Percentiles rank a stretch among this genome's conserved stretches.
Evolutionary conservation across 1,140 invertebrate species (phyloP).

Genomic region (Copidosoma floridanum): DNA sequence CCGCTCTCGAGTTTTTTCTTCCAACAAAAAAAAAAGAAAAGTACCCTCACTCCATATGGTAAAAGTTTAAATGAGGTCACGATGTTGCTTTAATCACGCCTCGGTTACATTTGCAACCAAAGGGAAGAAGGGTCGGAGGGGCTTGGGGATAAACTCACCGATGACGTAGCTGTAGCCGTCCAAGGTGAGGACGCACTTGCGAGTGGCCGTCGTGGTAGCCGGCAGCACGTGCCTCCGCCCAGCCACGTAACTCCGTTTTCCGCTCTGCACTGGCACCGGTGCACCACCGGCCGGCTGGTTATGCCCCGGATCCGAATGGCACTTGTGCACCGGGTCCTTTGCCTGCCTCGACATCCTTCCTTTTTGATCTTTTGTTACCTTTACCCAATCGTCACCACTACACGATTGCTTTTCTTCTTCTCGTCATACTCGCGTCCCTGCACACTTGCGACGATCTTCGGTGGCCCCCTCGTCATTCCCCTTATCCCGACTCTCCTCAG

Average conservation of each 20-base stretch:
- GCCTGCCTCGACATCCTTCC: slow-evolving; percentile 49
- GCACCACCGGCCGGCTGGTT: neutral
- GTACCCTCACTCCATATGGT: too few relatives aligned
- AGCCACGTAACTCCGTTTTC: slow-evolving; percentile 7
- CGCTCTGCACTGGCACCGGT: neutral
- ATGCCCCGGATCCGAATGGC: slow-evolving; percentile 59
- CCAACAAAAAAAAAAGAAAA: too few relatives aligned
- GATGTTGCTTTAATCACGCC: too few relatives aligned
- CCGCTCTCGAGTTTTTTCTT: too few relatives aligned
- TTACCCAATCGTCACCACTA: too few relatives aligned
- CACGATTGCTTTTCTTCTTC: neutral
- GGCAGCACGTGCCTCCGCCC: slow-evolving; percentile 28
- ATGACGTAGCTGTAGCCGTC: slow-evolving; percentile 81
- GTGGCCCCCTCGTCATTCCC: neutral
- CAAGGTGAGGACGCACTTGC: slow-evolving; percentile 74
- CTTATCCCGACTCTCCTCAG: too few relatives aligned
- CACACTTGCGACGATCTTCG: neutral
- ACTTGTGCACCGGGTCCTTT: slow-evolving; percentile 66
- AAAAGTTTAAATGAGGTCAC: too few relatives aligned
- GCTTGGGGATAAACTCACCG: slow-evolving; percentile 63
- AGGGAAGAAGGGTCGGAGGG: too few relatives aligned
- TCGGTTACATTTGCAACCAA: too few relatives aligned
- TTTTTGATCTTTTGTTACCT: neutral
- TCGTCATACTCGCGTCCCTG: neutral
- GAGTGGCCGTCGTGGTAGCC: slow-evolving; percentile 42